These are phyloP conservation scores for Alentia gelatinosa DNA, from an alignment of 2,888 invertebrate species.

Conservation along the genomic window DNA sequence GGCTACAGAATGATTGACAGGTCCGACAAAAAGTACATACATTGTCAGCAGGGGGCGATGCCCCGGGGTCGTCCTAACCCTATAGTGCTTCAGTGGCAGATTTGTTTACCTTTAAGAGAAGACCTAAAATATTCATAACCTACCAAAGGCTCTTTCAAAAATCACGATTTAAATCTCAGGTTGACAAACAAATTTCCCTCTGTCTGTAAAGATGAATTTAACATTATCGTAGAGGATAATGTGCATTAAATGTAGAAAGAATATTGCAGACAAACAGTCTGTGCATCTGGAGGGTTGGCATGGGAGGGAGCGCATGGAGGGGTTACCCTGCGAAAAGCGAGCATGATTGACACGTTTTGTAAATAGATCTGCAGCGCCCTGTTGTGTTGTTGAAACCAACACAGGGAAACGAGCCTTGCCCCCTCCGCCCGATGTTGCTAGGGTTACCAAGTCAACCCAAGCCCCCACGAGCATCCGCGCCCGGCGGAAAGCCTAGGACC, in stretches of 20 bases:
- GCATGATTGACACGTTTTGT: conserved; percentile 29
- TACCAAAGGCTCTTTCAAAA: too few species aligned
- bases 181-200: too few species aligned
- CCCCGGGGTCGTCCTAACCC: neutral
- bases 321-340: neutral
- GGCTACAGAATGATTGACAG: neutral
- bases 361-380: conserved; percentile 23
- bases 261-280: neutral
- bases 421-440: neutral
- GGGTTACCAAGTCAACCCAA: neutral
- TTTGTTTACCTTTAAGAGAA: neutral
- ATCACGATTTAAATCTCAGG: too few species aligned
- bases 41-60: neutral
- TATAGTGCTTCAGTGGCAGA: neutral
- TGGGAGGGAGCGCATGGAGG: too few species aligned
- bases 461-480: neutral
- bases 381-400: conserved; percentile 45
- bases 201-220: too few species aligned
- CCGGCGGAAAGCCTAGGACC: neutral
- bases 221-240: neutral
- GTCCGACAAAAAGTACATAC: neutral
- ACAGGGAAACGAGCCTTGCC: neutral
- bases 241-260: neutral
- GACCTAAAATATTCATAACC: neutral
- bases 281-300: neutral